These are phyloP conservation scores for Eupristina koningsbergeri DNA, from an alignment of 1,140 invertebrate species.

Conservation along the genomic window DNA sequence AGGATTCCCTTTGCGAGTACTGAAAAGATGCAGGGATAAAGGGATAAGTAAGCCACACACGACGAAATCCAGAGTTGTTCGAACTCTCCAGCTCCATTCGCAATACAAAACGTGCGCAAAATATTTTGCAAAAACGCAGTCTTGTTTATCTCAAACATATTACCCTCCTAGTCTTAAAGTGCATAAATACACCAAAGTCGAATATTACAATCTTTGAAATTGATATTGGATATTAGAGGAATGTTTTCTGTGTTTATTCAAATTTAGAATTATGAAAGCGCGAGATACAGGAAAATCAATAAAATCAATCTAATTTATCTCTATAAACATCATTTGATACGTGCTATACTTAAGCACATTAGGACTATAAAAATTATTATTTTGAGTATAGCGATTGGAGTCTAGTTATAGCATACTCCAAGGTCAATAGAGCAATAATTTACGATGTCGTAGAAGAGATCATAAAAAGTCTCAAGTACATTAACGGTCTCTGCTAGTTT, in stretches of 20 bases:
- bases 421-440: constrained; percentile 7
- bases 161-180: neutral
- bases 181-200: neutral
- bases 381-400: neutral
- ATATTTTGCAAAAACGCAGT: neutral
- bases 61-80: neutral
- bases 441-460: neutral
- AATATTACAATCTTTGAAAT: neutral
- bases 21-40: neutral
- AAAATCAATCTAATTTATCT: neutral
- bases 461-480: neutral
- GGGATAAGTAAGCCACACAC: neutral
- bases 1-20: constrained; percentile 1
- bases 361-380: neutral
- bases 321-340: neutral
- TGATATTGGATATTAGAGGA: no score
- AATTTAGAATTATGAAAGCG: neutral
- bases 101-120: neutral
- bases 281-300: neutral
- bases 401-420: neutral
- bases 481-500: neutral
- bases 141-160: neutral
- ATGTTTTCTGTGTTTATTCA: no score
- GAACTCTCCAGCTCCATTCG: neutral
- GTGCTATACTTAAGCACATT: neutral